phyloP scores from a whole-genome alignment of 2,888 invertebrate species.

The Rhagonycha fulva region DNA sequence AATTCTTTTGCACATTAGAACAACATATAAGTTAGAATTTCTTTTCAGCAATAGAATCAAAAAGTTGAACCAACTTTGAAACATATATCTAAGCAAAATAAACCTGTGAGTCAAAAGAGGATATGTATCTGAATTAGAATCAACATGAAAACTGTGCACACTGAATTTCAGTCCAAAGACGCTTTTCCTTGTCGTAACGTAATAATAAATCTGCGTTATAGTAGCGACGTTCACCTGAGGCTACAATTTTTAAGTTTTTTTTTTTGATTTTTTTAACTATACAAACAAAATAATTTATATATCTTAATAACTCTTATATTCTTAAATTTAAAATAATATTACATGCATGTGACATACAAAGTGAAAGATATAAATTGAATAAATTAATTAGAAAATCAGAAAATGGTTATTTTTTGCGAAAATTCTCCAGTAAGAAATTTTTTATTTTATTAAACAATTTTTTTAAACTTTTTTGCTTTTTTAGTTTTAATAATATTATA shows the following conservation, averaged over 20 bases:
- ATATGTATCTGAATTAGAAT: conserved; percentile 38
- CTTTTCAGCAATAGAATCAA: conserved; percentile 11
- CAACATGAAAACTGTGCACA: conserved; percentile 28
- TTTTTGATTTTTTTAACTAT: background rate
- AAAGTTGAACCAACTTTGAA: conserved; percentile 11
- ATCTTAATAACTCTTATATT: background rate
- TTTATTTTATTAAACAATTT: too few species aligned
- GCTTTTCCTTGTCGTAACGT: conserved; percentile 33
- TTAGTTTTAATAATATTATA: too few species aligned
- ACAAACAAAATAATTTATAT: background rate
- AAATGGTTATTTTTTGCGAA: too few species aligned
- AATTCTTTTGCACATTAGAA: background rate
- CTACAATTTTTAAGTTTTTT: conserved; percentile 16
- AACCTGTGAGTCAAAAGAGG: conserved; percentile 13
- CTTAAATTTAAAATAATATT: background rate
- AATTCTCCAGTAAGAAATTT: too few species aligned
- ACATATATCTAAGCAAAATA: conserved; percentile 18
- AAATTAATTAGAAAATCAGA: too few species aligned
- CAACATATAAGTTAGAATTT: background rate
- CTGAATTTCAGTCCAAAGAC: conserved; percentile 29
- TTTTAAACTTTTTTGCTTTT: too few species aligned
- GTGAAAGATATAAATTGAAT: too few species aligned
- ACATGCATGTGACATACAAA: background rate
- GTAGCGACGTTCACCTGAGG: conserved; percentile 39
- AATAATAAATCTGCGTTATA: conserved; percentile 43